phyloP scores from a whole-genome alignment of 2,888 invertebrate genomes.

The Seira musarum region DNA sequence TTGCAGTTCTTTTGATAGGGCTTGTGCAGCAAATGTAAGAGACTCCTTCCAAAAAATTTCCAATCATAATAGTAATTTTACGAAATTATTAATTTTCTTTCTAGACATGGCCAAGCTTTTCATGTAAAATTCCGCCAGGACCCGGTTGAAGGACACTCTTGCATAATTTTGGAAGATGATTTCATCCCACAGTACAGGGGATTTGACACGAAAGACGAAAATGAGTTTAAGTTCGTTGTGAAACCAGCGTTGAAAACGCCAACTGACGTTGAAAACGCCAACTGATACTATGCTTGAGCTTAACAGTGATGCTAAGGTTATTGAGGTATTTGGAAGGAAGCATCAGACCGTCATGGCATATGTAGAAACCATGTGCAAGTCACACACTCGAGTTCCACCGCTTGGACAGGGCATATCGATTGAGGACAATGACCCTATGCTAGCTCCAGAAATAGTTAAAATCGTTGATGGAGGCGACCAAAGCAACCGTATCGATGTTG shows the following conservation, averaged over 20 bases:
- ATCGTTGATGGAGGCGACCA: constrained; percentile 65
- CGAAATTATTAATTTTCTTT: constrained; percentile 9
- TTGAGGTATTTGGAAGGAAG: constrained; percentile 59
- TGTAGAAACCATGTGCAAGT: constrained; percentile 50
- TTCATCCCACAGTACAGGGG: constrained; percentile 53
- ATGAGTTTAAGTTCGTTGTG: constrained; percentile 43
- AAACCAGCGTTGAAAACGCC: constrained; percentile 54
- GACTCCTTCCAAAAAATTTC: neutral
- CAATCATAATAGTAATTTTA: neutral
- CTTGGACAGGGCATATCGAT: neutral
- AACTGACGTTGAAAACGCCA: constrained; percentile 15
- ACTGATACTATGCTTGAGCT: constrained; percentile 44
- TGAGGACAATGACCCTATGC: neutral
- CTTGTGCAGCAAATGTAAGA: constrained; percentile 36
- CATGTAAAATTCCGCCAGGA: constrained; percentile 53
- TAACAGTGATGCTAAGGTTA: constrained; percentile 44
- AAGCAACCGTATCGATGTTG: constrained; percentile 63
- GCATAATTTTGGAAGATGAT: constrained; percentile 53
- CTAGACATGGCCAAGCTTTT: constrained; percentile 46
- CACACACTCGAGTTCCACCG: constrained; percentile 3
- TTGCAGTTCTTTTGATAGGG: neutral
- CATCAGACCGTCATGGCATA: constrained; percentile 37
- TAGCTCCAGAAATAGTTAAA: constrained; percentile 59
- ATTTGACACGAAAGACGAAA: constrained; percentile 50
- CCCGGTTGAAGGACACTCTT: constrained; percentile 25